Percentiles rank a stretch among this genome's conserved stretches.
phyloP scores from a whole-genome alignment of 2,797 vertebrate species.

The Pipistrellus pipistrellus region DNA sequence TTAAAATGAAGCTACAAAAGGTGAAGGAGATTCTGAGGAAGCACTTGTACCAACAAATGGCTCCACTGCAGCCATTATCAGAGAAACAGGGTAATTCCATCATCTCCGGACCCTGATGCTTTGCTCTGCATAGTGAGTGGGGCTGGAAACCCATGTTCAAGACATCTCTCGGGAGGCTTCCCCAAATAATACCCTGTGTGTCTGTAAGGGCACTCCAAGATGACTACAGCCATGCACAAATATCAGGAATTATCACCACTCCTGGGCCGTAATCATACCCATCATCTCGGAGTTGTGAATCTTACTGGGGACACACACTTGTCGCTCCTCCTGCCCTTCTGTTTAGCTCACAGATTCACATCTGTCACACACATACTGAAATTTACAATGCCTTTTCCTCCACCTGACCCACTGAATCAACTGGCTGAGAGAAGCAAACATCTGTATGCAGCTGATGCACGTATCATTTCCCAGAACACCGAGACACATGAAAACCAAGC shows the following conservation, averaged over 20 bases:
- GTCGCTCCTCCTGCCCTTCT: neutral
- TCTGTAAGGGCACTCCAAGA: neutral
- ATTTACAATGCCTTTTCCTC: neutral
- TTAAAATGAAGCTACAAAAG: slow-evolving; percentile 52
- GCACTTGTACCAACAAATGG: neutral
- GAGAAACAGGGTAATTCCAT: neutral
- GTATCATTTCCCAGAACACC: neutral
- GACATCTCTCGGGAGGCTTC: neutral
- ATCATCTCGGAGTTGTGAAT: neutral
- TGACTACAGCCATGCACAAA: neutral
- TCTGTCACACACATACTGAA: neutral
- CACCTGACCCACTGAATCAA: neutral
- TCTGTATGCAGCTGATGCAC: neutral
- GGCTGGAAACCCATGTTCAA: no score
- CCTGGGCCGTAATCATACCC: neutral
- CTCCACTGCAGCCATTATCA: neutral
- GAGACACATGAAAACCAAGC: neutral
- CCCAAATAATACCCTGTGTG: neutral
- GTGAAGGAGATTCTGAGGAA: slow-evolving; percentile 42
- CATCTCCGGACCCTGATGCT: neutral
- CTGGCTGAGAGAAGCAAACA: neutral
- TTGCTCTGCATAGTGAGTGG: rapidly evolving
- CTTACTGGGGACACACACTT: neutral
- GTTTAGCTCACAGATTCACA: neutral
- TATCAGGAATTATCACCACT: neutral